Evolutionary conservation across 37 sponge, comb jelly and placozoan species (phyloP).

Genomic region (Oscarella lobularis): DNA sequence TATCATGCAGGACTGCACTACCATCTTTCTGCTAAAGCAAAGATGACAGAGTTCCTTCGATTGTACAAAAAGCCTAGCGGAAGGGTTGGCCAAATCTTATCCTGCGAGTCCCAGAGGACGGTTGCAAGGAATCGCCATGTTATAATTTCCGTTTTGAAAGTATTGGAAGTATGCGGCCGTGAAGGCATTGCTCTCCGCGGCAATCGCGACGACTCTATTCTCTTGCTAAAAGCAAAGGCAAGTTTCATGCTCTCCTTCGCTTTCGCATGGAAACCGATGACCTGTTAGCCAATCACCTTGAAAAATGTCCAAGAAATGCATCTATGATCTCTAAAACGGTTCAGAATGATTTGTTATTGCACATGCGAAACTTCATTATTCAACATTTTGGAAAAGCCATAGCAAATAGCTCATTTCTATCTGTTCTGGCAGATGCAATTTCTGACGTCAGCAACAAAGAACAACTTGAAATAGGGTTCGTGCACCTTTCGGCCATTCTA

Average conservation of each 20-base stretch:
- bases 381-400: neutral
- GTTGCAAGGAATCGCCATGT: neutral
- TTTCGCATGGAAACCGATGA: conserved; percentile 19
- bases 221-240: conserved; percentile 15
- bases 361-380: neutral
- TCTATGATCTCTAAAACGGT: conserved; percentile 8
- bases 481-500: too few relatives aligned
- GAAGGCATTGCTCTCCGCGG: conserved; percentile 31
- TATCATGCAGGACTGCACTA: neutral
- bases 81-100: neutral
- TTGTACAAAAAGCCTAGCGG: neutral
- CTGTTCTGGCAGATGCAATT: conserved; percentile 5
- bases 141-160: conserved; percentile 12
- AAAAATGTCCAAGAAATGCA: conserved; percentile 17
- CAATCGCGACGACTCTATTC: conserved; percentile 21
- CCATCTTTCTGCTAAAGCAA: neutral
- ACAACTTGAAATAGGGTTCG: conserved; percentile 15
- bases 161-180: conserved; percentile 20
- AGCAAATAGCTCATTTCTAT: neutral
- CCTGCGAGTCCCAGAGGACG: neutral
- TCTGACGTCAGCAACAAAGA: conserved; percentile 14
- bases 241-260: conserved; percentile 18
- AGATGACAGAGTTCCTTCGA: neutral
- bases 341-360: conserved; percentile 22
- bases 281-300: conserved; percentile 17